Conservation (phyloP, 2,797 vertebrate genomes). For the Momotus momota region DNA sequence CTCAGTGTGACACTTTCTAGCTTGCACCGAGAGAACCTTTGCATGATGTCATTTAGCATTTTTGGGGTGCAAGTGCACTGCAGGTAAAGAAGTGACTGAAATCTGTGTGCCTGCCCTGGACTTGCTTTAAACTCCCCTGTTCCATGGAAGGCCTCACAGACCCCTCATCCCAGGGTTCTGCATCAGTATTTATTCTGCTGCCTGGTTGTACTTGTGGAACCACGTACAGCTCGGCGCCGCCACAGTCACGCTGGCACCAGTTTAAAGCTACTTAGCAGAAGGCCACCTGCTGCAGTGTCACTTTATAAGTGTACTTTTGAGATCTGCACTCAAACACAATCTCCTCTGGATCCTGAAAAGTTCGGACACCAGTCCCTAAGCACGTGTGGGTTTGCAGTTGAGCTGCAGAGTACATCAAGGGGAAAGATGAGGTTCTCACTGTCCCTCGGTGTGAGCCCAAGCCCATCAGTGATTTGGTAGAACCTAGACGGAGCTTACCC, state of each 20-base stretch:
- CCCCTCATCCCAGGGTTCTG: neutral
- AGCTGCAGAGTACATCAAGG: neutral
- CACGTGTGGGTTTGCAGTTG: neutral
- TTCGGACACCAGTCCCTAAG: neutral
- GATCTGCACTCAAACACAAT: neutral
- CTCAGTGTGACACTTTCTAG: neutral
- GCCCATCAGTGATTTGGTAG: neutral
- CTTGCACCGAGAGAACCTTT: neutral
- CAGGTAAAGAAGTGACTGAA: neutral
- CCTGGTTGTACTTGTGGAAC: neutral
- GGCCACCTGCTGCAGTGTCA: neutral
- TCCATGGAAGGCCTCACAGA: neutral
- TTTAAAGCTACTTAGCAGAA: neutral
- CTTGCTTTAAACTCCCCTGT: neutral
- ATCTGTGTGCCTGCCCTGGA: neutral
- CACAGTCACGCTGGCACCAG: neutral
- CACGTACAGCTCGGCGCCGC: rapidly evolving
- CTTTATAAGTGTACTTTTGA: neutral
- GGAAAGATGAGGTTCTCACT: neutral
- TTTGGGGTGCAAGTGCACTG: neutral
- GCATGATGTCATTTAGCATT: neutral
- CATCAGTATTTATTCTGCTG: neutral
- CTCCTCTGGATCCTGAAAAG: neutral
- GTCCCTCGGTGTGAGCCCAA: neutral
- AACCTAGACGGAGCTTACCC: neutral